Conservation (phyloP, 2,797 vertebrate genomes). For the Acestrorhynchus altus region DNA sequence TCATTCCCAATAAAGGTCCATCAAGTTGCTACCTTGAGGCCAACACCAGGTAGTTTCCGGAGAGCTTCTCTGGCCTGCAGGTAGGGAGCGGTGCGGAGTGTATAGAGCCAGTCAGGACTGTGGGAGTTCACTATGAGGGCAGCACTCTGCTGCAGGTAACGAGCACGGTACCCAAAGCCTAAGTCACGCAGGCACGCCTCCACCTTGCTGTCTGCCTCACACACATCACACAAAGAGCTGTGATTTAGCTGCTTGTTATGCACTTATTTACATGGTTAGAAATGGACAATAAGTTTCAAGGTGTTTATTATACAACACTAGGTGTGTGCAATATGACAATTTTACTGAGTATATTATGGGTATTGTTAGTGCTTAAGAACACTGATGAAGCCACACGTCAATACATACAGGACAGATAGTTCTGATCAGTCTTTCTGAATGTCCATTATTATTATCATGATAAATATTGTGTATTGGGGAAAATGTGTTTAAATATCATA, state of each 20-base stretch:
- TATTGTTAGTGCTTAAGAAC: too few relatives aligned
- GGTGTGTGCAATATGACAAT: too few relatives aligned
- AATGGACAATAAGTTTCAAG: too few relatives aligned
- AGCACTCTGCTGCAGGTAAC: slow-evolving; percentile 86
- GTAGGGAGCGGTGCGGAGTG: slow-evolving; percentile 79
- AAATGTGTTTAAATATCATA: neutral
- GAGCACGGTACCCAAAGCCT: slow-evolving; percentile 94
- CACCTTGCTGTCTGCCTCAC: slow-evolving; percentile 76
- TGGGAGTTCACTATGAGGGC: slow-evolving; percentile 78
- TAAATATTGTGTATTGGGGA: too few relatives aligned
- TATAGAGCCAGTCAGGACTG: slow-evolving; percentile 80
- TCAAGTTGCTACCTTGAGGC: slow-evolving; percentile 81
- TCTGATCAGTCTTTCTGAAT: too few relatives aligned
- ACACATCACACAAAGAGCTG: neutral
- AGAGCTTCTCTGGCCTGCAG: slow-evolving; percentile 83
- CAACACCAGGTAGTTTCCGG: slow-evolving; percentile 88
- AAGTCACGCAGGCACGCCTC: slow-evolving; percentile 84
- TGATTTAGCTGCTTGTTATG: too few relatives aligned
- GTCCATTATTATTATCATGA: too few relatives aligned
- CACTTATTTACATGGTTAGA: too few relatives aligned
- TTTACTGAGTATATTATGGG: too few relatives aligned
- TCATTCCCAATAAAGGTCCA: neutral
- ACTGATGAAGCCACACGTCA: too few relatives aligned
- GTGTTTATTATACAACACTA: too few relatives aligned
- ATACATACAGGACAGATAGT: too few relatives aligned